A percentile compares a stretch with the other conserved stretches of the same genome.
These are phyloP conservation scores for Telenomus remus DNA, from an alignment of 1,140 invertebrate genomes.

Conservation along the genomic window DNA sequence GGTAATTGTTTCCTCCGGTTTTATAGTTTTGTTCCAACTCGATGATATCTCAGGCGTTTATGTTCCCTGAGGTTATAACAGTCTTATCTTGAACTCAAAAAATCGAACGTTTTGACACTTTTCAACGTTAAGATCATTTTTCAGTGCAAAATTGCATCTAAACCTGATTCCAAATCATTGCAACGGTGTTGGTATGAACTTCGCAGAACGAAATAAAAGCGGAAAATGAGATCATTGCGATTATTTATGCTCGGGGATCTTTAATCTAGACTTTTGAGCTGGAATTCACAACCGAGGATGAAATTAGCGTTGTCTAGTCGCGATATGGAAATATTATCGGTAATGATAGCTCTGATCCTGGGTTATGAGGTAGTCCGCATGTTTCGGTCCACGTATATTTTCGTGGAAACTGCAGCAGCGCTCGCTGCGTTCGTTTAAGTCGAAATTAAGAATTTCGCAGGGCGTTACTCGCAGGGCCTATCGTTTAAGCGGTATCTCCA, in stretches of 20 bases:
- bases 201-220: neutral
- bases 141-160: too few species aligned
- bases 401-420: constrained; percentile 66
- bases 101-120: too few species aligned
- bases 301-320: constrained; percentile 68
- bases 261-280: too few species aligned
- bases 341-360: constrained; percentile 67
- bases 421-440: constrained; percentile 63
- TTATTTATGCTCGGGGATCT: too few species aligned
- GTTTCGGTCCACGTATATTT: constrained; percentile 61
- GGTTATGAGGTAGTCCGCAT: constrained; percentile 58
- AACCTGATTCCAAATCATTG: too few species aligned
- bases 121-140: too few species aligned
- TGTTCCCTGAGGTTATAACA: constrained; percentile 51
- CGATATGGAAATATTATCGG: constrained; percentile 70
- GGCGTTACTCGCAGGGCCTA: constrained; percentile 72
- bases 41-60: constrained; percentile 61
- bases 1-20: constrained; percentile 64
- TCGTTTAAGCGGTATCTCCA: constrained; percentile 75
- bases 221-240: too few species aligned
- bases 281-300: constrained; percentile 26
- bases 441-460: constrained; percentile 73
- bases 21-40: constrained; percentile 62
- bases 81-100: too few species aligned
- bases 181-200: too few species aligned